phyloP scores from a whole-genome alignment of 2,113 vertebrate species.

The Hydrochoerus hydrochaeris region DNA sequence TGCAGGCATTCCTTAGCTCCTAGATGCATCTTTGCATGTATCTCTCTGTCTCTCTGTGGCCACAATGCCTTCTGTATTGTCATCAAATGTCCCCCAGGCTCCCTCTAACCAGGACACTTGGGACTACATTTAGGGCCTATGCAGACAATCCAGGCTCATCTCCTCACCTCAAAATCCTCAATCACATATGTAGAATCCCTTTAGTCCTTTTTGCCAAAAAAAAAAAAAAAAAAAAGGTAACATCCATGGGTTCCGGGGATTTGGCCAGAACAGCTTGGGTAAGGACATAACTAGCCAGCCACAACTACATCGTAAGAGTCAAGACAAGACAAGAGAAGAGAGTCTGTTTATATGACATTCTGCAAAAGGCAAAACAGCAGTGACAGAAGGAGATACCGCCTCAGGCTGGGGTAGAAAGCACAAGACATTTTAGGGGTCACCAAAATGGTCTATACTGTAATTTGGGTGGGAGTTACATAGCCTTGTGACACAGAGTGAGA shows the following conservation, averaged over 20 bases:
- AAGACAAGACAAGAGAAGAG: background rate
- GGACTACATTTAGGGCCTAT: background rate
- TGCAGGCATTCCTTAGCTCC: background rate
- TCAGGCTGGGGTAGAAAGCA: background rate
- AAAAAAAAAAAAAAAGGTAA: background rate
- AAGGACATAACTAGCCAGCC: background rate
- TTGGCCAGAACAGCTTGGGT: background rate
- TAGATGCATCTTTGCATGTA: too few relatives aligned
- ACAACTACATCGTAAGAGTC: background rate
- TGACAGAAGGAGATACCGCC: background rate
- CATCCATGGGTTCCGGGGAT: background rate
- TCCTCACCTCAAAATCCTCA: background rate
- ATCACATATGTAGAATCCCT: background rate
- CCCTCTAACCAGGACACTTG: background rate
- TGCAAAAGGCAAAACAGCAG: background rate
- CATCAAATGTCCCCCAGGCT: background rate
- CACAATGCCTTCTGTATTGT: background rate
- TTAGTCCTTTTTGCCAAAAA: background rate
- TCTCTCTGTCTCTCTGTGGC: background rate
- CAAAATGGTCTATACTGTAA: background rate
- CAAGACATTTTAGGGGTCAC: background rate
- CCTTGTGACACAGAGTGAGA: background rate
- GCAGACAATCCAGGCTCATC: background rate
- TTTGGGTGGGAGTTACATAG: background rate
- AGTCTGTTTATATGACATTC: background rate